These are phyloP conservation scores for Babyrousa celebensis DNA, from an alignment of 2,797 vertebrate species.

Conservation along the genomic window DNA sequence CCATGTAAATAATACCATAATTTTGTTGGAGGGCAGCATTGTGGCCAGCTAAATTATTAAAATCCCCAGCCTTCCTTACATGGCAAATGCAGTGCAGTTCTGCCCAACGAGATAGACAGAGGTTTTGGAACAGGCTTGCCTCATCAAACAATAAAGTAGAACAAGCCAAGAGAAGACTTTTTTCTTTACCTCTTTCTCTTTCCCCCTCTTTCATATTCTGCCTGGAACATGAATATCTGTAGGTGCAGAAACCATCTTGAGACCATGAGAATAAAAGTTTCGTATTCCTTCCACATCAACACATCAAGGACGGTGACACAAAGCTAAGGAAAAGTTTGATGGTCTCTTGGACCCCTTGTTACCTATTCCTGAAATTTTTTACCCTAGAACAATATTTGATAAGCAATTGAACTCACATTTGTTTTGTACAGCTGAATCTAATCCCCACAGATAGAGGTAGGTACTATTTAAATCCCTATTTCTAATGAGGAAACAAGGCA, in stretches of 20 bases:
- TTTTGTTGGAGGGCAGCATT: not conserved
- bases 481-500: not conserved
- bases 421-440: slow-evolving; percentile 1
- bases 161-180: not conserved
- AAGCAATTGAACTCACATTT: not conserved
- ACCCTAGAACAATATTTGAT: slow-evolving; percentile 11
- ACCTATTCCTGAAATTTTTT: not conserved
- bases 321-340: not conserved
- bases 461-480: not conserved
- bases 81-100: not conserved
- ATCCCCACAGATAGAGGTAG: not conserved
- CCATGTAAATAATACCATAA: not conserved
- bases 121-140: not conserved
- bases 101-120: not conserved
- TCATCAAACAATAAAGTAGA: not conserved
- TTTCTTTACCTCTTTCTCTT: not conserved
- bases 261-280: not conserved
- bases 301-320: not conserved
- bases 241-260: not conserved
- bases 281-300: not conserved
- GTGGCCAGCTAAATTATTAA: not conserved
- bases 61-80: not conserved
- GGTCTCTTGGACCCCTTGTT: not conserved
- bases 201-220: not conserved
- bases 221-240: not conserved